phyloP scores from a whole-genome alignment of 2,797 vertebrate genomes.

The Gouania willdenowi region DNA sequence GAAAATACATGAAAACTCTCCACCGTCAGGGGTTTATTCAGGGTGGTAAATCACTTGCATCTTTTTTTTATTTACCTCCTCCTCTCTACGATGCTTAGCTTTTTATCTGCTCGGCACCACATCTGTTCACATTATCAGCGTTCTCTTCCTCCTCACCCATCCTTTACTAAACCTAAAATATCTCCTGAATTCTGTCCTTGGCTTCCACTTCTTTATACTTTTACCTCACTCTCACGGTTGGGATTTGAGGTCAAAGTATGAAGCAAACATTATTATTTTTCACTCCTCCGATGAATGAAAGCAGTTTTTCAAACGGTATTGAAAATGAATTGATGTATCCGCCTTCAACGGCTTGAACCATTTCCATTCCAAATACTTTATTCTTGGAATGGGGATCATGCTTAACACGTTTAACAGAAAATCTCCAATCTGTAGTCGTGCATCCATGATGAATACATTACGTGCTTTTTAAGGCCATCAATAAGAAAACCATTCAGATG shows the following conservation, averaged over 20 bases:
- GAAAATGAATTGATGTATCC: too few species aligned
- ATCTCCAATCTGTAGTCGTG: too few species aligned
- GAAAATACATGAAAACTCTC: conserved; percentile 14
- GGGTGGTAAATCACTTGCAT: conserved; percentile 4
- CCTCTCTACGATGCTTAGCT: background rate
- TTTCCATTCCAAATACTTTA: too few species aligned
- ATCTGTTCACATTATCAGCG: conserved; percentile 5
- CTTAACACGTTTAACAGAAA: too few species aligned
- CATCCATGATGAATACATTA: too few species aligned
- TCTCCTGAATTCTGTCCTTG: background rate
- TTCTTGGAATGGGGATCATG: too few species aligned
- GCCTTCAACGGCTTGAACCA: too few species aligned
- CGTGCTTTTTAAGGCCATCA: too few species aligned
- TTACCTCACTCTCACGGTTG: background rate
- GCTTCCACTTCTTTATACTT: background rate
- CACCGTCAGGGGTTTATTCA: conserved; percentile 6
- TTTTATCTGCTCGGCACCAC: conserved; percentile 1
- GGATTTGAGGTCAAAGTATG: background rate
- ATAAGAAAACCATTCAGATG: too few species aligned
- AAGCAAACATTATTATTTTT: too few species aligned
- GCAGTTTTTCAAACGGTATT: too few species aligned
- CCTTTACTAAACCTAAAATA: conserved; percentile 2
- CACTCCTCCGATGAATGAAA: too few species aligned
- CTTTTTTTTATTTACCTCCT: conserved; percentile 3
- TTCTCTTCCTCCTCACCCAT: background rate